Evolutionary conservation across 23 tunicate genomes (phyloP).

Genomic region (Ascidia mentula): DNA sequence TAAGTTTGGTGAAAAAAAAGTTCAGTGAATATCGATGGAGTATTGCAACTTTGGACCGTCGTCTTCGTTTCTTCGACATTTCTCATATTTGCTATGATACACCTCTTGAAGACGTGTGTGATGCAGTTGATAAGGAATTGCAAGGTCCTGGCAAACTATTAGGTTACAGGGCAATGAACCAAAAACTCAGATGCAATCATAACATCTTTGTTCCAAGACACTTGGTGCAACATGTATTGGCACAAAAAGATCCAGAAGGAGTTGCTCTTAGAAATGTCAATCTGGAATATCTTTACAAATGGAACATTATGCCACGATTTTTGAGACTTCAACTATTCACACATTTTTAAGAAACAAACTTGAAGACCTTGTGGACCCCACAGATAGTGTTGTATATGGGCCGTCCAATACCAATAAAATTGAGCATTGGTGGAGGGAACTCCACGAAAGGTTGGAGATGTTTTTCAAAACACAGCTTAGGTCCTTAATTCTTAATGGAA

Average conservation of each 20-base stretch:
- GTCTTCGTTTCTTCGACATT: neutral
- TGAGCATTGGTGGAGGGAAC: conserved; percentile 28
- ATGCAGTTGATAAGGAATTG: conserved; percentile 1
- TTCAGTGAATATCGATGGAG: neutral
- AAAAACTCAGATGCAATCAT: neutral
- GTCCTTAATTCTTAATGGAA: conserved; percentile 9
- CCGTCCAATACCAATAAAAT: conserved; percentile 19
- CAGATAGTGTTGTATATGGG: conserved; percentile 22
- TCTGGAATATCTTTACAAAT: conserved; percentile 6
- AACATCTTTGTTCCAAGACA: conserved; percentile 2
- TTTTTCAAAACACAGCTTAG: conserved; percentile 10
- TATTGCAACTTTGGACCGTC: conserved; percentile 10
- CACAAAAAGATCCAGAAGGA: conserved; percentile 6
- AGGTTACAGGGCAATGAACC: conserved; percentile 11
- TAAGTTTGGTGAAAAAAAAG: neutral
- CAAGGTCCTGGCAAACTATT: conserved; percentile 3
- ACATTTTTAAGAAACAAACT: conserved; percentile 16
- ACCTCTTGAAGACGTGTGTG: neutral
- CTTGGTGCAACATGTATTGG: neutral
- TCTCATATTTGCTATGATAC: neutral
- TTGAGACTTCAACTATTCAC: conserved; percentile 21
- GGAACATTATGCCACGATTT: conserved; percentile 11
- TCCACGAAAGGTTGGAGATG: conserved; percentile 21
- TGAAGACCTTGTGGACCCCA: conserved; percentile 10
- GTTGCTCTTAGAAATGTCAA: conserved; percentile 1